These are phyloP conservation scores for Diplodus puntazzo DNA, from an alignment of 2,797 vertebrate genomes.

Conservation along the genomic window DNA sequence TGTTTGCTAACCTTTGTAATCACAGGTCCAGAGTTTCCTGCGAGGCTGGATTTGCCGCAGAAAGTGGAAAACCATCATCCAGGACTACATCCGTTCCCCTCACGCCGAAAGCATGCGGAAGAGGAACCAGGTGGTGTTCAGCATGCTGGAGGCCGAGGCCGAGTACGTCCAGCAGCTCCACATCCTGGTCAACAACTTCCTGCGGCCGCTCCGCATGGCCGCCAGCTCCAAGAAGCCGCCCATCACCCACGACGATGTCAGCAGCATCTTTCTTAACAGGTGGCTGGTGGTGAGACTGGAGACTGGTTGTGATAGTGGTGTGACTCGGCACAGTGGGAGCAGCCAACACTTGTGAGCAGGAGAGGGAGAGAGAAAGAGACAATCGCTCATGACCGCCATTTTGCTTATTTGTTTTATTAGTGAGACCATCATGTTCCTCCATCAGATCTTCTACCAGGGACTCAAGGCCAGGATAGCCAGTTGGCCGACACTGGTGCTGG, in stretches of 20 bases:
- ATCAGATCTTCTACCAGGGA: constrained; percentile 99
- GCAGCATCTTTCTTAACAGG: constrained; percentile 99
- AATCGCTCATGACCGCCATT: constrained; percentile 15
- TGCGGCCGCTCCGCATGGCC: constrained; percentile 96
- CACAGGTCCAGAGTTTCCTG: constrained; percentile 97
- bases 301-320: constrained; percentile 20
- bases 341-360: neutral
- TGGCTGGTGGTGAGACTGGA: constrained; percentile 58
- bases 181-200: constrained; percentile 98
- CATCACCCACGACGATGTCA: constrained; percentile 97
- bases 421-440: constrained; percentile 99
- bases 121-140: constrained; percentile 98
- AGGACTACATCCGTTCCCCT: constrained; percentile 98
- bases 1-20: neutral
- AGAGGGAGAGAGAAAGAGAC: constrained; percentile 19
- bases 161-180: constrained; percentile 98
- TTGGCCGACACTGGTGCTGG: constrained; percentile 97
- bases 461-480: constrained; percentile 97
- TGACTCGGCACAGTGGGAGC: neutral
- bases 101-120: constrained; percentile 99
- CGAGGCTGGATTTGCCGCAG: constrained; percentile 97
- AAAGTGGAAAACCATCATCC: constrained; percentile 99
- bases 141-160: constrained; percentile 98
- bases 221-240: constrained; percentile 98
- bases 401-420: constrained; percentile 82